Evolutionary conservation across 2,888 invertebrate genomes (phyloP), one percentile per base, ranked within the genome.

Genomic region (Philhelius pedissequus): DNA sequence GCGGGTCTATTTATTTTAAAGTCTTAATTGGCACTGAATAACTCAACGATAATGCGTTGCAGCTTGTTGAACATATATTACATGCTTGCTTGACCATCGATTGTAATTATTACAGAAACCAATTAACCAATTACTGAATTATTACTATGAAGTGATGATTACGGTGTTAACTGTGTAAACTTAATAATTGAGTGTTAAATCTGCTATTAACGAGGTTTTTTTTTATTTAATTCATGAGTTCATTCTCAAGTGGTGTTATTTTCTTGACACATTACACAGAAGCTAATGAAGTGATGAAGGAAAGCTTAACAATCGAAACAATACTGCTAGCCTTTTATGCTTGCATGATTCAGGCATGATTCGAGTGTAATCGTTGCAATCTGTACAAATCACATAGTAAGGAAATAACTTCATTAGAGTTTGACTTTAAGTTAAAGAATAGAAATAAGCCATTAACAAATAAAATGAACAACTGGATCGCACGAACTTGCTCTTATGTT

Each of bases 11-110:
- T 32, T 50, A n/a, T 22, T 30, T n/a, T 32, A 40, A 48, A 22
- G 22, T 48, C n/a, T 25, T 78, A 78, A 74, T 78, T 83, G 78
- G 78, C 20, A 58, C 22, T 83, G 56, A 70, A 81, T 40, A 60
- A 38, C 6, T 11, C 11, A 15, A 35, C n/a, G 9, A 25, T 5
- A 78, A 78, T 48, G 74, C 15, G 73, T 32, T 56, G 15, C 58
- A 64, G 38, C 20, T 45, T 54, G 58, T 52, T 83, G 38, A 45
- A 50, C 58, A 56, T 45, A 43, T 69, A 83, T 83, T 74, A 74
- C 64, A 83, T 56, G 78, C 74, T 64, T 64, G 66, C 20, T 54
- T 73, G 64, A 8, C 74, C 32, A 22, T 56, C 35, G 15, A 56
- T 48, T 25, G 27, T 13, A 58, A 64, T 58, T n/a, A 27, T 32